A percentile compares a stretch with the other conserved stretches of the same genome.
Evolutionary conservation across 2,888 invertebrate genomes (phyloP).

Genomic region (Drosophila borealis): DNA sequence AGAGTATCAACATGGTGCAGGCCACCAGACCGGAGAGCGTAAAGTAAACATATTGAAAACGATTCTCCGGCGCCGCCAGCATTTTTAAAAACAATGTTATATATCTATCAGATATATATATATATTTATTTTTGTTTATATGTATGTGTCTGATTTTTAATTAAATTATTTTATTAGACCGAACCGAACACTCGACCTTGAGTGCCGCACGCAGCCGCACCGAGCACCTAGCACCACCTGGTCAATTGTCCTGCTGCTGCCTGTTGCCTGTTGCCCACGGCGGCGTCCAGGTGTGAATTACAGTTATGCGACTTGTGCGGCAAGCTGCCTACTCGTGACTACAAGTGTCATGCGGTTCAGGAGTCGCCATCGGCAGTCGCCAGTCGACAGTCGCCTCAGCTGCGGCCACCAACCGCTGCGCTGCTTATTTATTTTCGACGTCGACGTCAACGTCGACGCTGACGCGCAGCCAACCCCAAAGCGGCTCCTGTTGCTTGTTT

Average conservation of each 20-base stretch:
- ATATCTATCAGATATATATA: conserved; percentile 3
- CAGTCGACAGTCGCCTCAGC: conserved; percentile 12
- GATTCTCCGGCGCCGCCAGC: conserved; percentile 74
- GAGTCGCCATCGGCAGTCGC: conserved; percentile 63
- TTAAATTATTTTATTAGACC: conserved; percentile 43
- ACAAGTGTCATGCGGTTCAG: conserved; percentile 67
- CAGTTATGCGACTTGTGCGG: conserved; percentile 57
- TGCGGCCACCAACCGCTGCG: conserved; percentile 13
- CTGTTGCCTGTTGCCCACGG: conserved; percentile 1
- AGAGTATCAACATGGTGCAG: conserved; percentile 76
- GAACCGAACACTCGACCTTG: conserved; percentile 42
- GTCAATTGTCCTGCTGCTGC: conserved; percentile 18
- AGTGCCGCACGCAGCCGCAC: conserved; percentile 53
- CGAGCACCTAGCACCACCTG: background rate
- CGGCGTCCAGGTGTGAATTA: conserved; percentile 59
- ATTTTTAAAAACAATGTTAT: conserved; percentile 39
- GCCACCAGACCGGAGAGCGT: conserved; percentile 82
- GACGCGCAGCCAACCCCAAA: conserved; percentile 47
- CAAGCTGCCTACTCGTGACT: conserved; percentile 61
- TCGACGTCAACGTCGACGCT: conserved; percentile 1
- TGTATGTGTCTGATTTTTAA: conserved; percentile 34
- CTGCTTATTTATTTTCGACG: conserved; percentile 21
- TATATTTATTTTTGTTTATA: background rate
- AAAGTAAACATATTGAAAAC: conserved; percentile 82
- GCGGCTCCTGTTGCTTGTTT: conserved; percentile 75